A percentile compares a stretch with the other conserved stretches of the same genome.
phyloP scores from a whole-genome alignment of 2,797 vertebrate genomes.

The Tenualosa thibaudeaui region DNA sequence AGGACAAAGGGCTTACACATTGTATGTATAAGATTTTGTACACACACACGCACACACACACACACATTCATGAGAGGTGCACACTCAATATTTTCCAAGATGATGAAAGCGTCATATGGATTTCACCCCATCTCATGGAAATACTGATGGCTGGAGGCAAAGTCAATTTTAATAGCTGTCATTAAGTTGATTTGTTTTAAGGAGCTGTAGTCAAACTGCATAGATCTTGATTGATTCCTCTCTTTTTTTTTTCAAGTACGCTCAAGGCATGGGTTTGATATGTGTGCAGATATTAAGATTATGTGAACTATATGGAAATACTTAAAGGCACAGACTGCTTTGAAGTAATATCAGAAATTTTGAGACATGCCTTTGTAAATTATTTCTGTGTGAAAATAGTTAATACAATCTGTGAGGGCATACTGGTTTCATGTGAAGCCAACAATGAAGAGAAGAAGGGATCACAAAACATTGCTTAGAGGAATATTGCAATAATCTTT shows the following conservation, averaged over 20 bases:
- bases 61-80: not conserved
- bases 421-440: not conserved
- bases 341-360: not conserved
- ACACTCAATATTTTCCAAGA: constrained; percentile 47
- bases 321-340: constrained; percentile 12
- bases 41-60: not conserved
- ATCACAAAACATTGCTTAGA: not conserved
- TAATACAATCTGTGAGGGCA: no score
- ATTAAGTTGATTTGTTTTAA: constrained; percentile 58
- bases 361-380: not conserved
- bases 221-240: constrained; percentile 56
- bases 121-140: constrained; percentile 59
- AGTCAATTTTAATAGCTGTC: constrained; percentile 63
- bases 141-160: constrained; percentile 54
- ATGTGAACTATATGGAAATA: not conserved
- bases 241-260: constrained; percentile 31
- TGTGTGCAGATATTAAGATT: constrained; percentile 22
- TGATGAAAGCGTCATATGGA: constrained; percentile 62
- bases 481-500: not conserved
- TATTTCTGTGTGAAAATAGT: not conserved
- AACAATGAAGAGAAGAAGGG: not conserved
- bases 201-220: constrained; percentile 46
- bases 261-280: constrained; percentile 22
- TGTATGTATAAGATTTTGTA: not conserved
- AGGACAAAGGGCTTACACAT: no score